Base-by-base conservation (phyloP, 2,797 vertebrate species). In the Microctenopoma stevenorrisi region DNA sequence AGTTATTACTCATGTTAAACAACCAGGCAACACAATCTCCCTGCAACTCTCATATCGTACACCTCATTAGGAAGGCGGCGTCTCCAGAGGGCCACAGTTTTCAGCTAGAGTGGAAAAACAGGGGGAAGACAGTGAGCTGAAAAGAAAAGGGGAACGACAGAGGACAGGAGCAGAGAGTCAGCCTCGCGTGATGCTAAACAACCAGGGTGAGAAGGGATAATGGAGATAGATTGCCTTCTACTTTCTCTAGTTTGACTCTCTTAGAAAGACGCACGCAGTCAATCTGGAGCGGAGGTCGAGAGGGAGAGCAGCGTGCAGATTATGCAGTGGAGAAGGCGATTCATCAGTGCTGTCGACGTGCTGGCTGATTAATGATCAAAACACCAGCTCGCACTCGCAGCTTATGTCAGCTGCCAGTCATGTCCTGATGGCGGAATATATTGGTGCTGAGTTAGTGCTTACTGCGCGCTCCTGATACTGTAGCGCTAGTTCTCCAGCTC, bases 371-470 rank as follows among this genome's bases (percentile, higher is more conserved):
- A 85, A 86, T 81, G 79, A 86, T 82, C 63, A 4, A 28, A 81
- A 71, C 70, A 76, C 51, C 78, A 68, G 76, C 81, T 70, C 70
- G 18, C 69, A 51, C 72, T 58, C 44, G 4, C 37, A 33, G 68
- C 57, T 84, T 83, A 77, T 89, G 85, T 84, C 90, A 88, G 79
- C 76, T 84, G 87, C 84, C 89, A 88, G 61, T 89, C 88, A 89
- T 51, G 52, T 72, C 58, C 53, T 72, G 52, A 72, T 13, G 16
- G 59, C 2, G 62, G 53, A 71, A 57, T 77, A 70, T 42, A 6
- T 64, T 86, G 79, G 42, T 78, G 75, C 80, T 71, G 74, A 79
- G 48, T 63, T 68, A 2, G 62, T 53, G 44, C 64, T 43, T 35
- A n/a, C 30, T 64, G 50, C 35, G 7, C 38, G 3, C 51, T 71